Conservation (phyloP, 2,113 vertebrate genomes). For the Ammospiza nelsoni region DNA sequence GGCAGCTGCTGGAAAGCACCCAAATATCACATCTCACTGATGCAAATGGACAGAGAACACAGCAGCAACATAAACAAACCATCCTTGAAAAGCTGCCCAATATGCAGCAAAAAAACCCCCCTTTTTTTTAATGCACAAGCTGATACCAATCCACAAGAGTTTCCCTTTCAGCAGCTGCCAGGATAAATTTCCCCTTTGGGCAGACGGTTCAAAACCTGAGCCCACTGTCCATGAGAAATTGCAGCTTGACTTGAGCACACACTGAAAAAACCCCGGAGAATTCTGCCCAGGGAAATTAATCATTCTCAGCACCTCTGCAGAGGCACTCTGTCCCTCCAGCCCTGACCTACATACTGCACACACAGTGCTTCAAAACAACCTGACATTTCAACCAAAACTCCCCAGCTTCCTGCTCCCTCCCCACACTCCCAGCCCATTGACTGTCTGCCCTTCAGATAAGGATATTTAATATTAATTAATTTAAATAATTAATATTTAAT, state of each 20-base stretch:
- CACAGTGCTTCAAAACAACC: neutral
- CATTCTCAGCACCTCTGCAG: slow-evolving; percentile 42
- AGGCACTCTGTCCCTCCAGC: slow-evolving; percentile 4
- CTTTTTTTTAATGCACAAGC: neutral
- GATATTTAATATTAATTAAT: too few species aligned
- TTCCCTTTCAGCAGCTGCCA: slow-evolving; percentile 41
- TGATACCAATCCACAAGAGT: neutral
- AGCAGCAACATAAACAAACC: slow-evolving; percentile 18
- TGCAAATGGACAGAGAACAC: neutral
- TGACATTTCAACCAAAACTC: neutral
- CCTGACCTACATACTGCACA: slow-evolving; percentile 44
- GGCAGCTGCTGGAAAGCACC: neutral
- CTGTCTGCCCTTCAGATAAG: accelerated
- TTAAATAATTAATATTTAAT: too few species aligned
- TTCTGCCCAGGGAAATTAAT: slow-evolving; percentile 44
- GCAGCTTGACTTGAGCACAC: neutral
- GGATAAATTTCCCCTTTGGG: slow-evolving; percentile 42
- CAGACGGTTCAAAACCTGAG: slow-evolving; percentile 34
- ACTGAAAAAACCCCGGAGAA: accelerated
- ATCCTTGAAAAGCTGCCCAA: neutral
- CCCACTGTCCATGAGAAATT: neutral
- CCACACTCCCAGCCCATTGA: accelerated
- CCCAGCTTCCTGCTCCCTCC: neutral
- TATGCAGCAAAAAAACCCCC: neutral
- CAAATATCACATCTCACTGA: neutral